Evolutionary conservation across 2,888 invertebrate genomes (phyloP).

Genomic region (Leptothorax acervorum): DNA sequence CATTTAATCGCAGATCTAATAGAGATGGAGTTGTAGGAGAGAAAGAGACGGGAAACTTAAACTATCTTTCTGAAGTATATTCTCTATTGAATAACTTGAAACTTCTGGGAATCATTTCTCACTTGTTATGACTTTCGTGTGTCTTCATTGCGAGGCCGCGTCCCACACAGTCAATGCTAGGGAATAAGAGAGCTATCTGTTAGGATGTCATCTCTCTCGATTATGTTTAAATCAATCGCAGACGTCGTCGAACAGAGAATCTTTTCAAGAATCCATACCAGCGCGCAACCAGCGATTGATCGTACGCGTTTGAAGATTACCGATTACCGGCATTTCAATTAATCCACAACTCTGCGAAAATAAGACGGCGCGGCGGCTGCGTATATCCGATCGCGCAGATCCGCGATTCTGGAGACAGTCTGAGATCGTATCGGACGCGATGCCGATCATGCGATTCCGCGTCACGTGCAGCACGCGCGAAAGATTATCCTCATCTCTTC

Average conservation of each 20-base stretch:
- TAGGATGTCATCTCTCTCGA: conserved; percentile 7
- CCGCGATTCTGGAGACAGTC: not conserved
- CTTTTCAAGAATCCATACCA: not conserved
- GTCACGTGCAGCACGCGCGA: conserved; percentile 31
- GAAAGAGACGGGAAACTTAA: not conserved
- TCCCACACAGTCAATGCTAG: not conserved
- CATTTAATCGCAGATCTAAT: conserved; percentile 9
- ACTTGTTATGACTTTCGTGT: conserved; percentile 14
- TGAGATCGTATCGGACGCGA: no score
- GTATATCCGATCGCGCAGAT: not conserved
- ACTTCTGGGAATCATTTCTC: conserved; percentile 31
- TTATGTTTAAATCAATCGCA: conserved; percentile 24
- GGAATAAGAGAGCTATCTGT: conserved; percentile 2
- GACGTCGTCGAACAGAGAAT: not conserved
- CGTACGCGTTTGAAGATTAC: not conserved
- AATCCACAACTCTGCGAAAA: not conserved
- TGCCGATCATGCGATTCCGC: not conserved
- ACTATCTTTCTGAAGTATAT: conserved; percentile 12
- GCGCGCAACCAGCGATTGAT: not conserved
- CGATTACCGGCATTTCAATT: not conserved
- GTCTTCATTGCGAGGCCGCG: not conserved
- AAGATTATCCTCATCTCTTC: not conserved
- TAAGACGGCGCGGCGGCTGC: not conserved
- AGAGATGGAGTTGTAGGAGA: not conserved
- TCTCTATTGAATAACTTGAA: conserved; percentile 23